Evolutionary conservation across 2,888 invertebrate genomes (phyloP).

Genomic region (Gastrophysa polygoni): DNA sequence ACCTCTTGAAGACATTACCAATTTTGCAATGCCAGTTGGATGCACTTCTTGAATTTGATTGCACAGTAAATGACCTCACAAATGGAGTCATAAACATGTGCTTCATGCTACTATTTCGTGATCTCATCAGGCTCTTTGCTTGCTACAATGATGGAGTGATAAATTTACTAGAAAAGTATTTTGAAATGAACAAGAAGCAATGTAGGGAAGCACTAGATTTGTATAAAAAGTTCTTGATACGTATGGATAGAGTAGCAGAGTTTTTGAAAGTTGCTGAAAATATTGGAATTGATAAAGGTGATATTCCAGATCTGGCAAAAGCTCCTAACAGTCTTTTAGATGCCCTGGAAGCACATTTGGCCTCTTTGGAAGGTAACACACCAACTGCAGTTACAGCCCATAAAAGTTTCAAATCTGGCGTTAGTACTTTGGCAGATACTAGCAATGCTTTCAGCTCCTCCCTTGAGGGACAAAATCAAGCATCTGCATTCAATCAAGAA

Average conservation of each 20-base stretch:
- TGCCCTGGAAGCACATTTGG: conserved; percentile 96
- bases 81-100: conserved; percentile 98
- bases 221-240: conserved; percentile 98
- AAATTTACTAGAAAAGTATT: conserved; percentile 98
- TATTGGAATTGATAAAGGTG: conserved; percentile 98
- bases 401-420: conserved; percentile 88
- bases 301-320: conserved; percentile 98
- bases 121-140: conserved; percentile 97
- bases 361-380: conserved; percentile 91
- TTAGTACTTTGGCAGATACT: conserved; percentile 86
- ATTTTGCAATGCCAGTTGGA: conserved; percentile 96
- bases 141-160: conserved; percentile 99
- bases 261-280: conserved; percentile 90
- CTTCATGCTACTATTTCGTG: conserved; percentile 98
- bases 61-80: conserved; percentile 91
- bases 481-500: conserved; percentile 93
- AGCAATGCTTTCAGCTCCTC: conserved; percentile 88
- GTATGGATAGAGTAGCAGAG: conserved; percentile 99
- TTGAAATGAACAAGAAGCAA: conserved; percentile 99
- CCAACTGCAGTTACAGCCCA: conserved; percentile 86
- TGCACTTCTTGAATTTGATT: conserved; percentile 96
- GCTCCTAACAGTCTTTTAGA: conserved; percentile 97
- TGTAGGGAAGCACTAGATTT: conserved; percentile 97
- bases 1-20: conserved; percentile 95
- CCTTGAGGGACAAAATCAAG: conserved; percentile 84